phyloP scores from a whole-genome alignment of 2,888 invertebrate genomes.

The Ichneumoninae sp. region DNA sequence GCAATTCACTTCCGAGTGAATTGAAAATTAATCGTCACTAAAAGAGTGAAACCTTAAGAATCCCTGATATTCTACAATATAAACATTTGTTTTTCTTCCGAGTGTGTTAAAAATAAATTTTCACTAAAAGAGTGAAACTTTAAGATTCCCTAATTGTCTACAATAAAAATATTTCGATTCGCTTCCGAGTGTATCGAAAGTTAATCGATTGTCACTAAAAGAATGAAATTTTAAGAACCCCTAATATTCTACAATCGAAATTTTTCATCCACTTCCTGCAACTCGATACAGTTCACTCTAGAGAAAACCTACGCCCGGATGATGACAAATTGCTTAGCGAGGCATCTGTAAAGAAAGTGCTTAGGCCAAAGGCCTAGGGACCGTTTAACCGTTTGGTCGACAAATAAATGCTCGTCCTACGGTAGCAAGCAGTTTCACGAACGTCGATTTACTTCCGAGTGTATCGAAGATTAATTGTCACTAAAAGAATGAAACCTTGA shows the following conservation, averaged over 20 bases:
- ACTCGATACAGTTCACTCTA: neutral
- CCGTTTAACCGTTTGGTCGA: neutral
- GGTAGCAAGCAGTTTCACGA: neutral
- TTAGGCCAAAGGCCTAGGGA: neutral
- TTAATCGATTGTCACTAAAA: too few species aligned
- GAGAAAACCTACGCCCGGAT: neutral
- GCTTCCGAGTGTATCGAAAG: neutral
- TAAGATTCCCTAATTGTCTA: too few species aligned
- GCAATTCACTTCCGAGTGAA: neutral
- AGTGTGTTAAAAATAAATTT: neutral
- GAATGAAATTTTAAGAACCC: too few species aligned
- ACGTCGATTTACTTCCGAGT: neutral
- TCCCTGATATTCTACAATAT: too few species aligned
- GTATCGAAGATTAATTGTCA: too few species aligned
- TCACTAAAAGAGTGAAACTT: too few species aligned
- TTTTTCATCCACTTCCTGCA: neutral
- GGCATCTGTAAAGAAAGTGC: conserved; percentile 22
- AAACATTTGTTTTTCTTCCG: neutral
- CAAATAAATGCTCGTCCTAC: neutral
- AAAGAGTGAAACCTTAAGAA: too few species aligned
- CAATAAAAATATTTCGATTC: neutral
- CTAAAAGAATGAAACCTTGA: too few species aligned
- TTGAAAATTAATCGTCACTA: neutral
- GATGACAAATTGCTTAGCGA: neutral
- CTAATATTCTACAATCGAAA: neutral